phyloP scores from a whole-genome alignment of 2,113 vertebrate species.

The Phrynosoma blainvillii region DNA sequence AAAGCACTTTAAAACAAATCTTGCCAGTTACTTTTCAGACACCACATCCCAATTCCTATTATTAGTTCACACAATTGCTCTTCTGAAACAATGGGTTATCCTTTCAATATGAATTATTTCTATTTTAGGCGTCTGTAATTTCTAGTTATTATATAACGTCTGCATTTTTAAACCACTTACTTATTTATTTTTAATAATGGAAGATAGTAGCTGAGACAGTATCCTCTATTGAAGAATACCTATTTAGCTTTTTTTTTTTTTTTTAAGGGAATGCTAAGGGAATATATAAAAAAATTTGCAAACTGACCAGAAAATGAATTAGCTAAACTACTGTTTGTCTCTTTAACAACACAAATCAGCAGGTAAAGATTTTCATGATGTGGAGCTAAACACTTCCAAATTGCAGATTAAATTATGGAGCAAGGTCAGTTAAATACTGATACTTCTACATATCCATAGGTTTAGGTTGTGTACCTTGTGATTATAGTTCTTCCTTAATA shows the following conservation, averaged over 20 bases:
- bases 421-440: not conserved
- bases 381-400: not conserved
- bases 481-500: not conserved
- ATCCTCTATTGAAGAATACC: slow-evolving; percentile 21
- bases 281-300: not conserved
- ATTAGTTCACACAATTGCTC: not conserved
- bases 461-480: not conserved
- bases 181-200: not conserved
- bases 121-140: slow-evolving; percentile 2
- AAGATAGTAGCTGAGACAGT: not conserved
- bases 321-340: not conserved
- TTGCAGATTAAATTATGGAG: not conserved
- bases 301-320: not conserved
- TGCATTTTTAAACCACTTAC: slow-evolving; percentile 1
- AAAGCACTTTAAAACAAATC: not conserved
- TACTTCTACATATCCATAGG: not conserved
- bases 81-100: not conserved
- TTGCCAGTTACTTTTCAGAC: not conserved
- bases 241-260: not conserved
- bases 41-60: not conserved
- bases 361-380: not conserved
- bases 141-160: slow-evolving; percentile 45
- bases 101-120: not conserved
- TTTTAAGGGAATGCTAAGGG: accelerated
- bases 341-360: not conserved